Evolutionary conservation across 1,140 invertebrate genomes (phyloP).

Genomic region (Calosoma granatense): DNA sequence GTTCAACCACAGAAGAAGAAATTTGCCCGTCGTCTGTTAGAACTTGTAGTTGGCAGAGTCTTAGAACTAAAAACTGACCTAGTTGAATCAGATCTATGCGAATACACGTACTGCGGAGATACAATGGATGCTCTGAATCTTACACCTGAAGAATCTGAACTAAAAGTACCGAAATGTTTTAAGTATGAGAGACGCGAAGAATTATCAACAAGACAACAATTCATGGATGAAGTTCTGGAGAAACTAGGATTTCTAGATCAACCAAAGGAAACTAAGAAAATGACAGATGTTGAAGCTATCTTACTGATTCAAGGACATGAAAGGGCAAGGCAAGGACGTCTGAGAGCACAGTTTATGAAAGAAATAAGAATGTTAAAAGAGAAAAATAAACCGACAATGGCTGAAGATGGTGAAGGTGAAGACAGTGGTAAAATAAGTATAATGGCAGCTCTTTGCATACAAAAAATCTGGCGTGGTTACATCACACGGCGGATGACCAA

Average conservation of each 20-base stretch:
- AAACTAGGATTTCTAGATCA: slow-evolving; percentile 59
- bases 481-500: slow-evolving; percentile 57
- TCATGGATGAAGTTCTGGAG: slow-evolving; percentile 53
- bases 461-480: slow-evolving; percentile 74
- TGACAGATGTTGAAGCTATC: slow-evolving; percentile 77
- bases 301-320: slow-evolving; percentile 82
- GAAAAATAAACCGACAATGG: slow-evolving; percentile 47
- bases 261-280: slow-evolving; percentile 39
- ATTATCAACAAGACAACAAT: slow-evolving; percentile 45
- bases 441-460: slow-evolving; percentile 63
- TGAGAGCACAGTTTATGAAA: slow-evolving; percentile 82
- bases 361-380: slow-evolving; percentile 73
- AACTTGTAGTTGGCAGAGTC: slow-evolving; percentile 67
- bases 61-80: slow-evolving; percentile 75
- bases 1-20: slow-evolving; percentile 86
- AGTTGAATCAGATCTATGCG: slow-evolving; percentile 73
- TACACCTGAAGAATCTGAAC: slow-evolving; percentile 41
- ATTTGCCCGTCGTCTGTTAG: slow-evolving; percentile 66
- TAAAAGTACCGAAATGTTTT: slow-evolving; percentile 58
- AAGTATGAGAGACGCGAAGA: slow-evolving; percentile 52
- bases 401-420: slow-evolving; percentile 39
- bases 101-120: slow-evolving; percentile 80
- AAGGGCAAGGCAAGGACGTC: slow-evolving; percentile 74
- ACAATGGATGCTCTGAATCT: slow-evolving; percentile 48
- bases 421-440: slow-evolving; percentile 37